phyloP scores from a whole-genome alignment of 2,797 vertebrate genomes.

The Gastrophryne carolinensis region DNA sequence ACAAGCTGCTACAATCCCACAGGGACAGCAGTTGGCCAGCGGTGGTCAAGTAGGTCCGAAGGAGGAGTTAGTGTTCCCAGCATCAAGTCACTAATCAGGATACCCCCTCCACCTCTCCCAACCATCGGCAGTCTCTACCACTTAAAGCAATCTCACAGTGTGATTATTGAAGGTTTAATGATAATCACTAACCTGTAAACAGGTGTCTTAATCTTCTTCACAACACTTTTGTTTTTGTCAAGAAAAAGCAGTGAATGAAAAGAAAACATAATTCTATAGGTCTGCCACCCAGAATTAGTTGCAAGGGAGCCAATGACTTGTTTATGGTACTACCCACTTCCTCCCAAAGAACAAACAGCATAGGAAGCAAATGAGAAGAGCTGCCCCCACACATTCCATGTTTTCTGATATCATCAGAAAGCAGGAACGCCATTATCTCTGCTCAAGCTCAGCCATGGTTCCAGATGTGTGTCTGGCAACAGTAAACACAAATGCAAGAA shows the following conservation, averaged over 20 bases:
- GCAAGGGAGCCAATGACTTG: not conserved
- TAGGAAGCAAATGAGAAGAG: not conserved
- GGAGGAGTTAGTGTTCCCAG: too few relatives aligned
- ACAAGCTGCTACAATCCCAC: too few relatives aligned
- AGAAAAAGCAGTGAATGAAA: not conserved
- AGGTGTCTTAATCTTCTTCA: too few relatives aligned
- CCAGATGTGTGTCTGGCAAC: constrained; percentile 1
- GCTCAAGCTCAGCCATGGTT: not conserved
- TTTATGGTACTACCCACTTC: constrained; percentile 24
- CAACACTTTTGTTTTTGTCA: too few relatives aligned
- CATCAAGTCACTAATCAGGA: too few relatives aligned
- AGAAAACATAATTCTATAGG: not conserved
- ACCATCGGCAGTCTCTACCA: too few relatives aligned
- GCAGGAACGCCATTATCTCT: not conserved
- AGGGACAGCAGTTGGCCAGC: too few relatives aligned
- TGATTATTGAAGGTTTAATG: too few relatives aligned
- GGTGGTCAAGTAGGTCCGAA: too few relatives aligned
- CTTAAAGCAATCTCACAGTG: too few relatives aligned
- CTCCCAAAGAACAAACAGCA: not conserved
- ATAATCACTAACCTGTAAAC: too few relatives aligned
- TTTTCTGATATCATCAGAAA: not conserved
- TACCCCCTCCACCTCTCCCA: too few relatives aligned
- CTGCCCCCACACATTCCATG: constrained; percentile 30
- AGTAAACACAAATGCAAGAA: not conserved
- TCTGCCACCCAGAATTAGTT: not conserved